Conservation (phyloP, 1,140 invertebrate species). For the Battus philenor region DNA sequence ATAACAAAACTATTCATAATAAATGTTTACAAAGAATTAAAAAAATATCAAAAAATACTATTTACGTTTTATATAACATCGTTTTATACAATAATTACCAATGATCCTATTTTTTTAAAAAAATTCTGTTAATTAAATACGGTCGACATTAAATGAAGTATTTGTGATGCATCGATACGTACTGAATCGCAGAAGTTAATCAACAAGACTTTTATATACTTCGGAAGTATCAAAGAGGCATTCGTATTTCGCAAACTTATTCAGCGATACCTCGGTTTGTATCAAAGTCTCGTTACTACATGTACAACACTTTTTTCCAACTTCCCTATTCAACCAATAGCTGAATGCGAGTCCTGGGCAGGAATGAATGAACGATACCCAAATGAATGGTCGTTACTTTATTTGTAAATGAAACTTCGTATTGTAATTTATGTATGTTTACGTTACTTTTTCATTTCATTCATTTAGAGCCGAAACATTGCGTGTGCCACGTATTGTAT, state of each 20-base stretch:
- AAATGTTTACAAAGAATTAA: too few species aligned
- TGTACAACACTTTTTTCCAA: slow-evolving; percentile 37
- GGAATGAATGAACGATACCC: slow-evolving; percentile 19
- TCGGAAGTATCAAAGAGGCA: slow-evolving; percentile 52
- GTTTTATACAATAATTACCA: too few species aligned
- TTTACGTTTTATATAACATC: too few species aligned
- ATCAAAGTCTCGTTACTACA: slow-evolving; percentile 31
- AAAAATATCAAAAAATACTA: too few species aligned
- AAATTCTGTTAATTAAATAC: too few species aligned
- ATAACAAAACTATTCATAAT: too few species aligned
- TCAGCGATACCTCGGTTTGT: slow-evolving; percentile 29
- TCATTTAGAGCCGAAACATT: background rate
- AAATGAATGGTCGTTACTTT: slow-evolving; percentile 17
- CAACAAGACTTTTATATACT: slow-evolving; percentile 54
- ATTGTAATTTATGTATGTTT: too few species aligned
- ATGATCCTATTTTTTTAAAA: too few species aligned
- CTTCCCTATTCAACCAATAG: slow-evolving; percentile 32
- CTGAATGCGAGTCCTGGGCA: slow-evolving; percentile 24
- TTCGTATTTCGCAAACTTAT: slow-evolving; percentile 42
- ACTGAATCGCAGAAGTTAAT: slow-evolving; percentile 45
- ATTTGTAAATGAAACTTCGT: slow-evolving; percentile 18
- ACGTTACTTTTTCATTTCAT: too few species aligned
- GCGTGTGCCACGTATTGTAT: too few species aligned
- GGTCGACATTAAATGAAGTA: too few species aligned
- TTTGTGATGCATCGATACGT: too few species aligned